Evolutionary conservation across 2,797 vertebrate genomes (phyloP), one percentile per base, ranked within the genome.

Genomic region (Rhynchotus rufescens): DNA sequence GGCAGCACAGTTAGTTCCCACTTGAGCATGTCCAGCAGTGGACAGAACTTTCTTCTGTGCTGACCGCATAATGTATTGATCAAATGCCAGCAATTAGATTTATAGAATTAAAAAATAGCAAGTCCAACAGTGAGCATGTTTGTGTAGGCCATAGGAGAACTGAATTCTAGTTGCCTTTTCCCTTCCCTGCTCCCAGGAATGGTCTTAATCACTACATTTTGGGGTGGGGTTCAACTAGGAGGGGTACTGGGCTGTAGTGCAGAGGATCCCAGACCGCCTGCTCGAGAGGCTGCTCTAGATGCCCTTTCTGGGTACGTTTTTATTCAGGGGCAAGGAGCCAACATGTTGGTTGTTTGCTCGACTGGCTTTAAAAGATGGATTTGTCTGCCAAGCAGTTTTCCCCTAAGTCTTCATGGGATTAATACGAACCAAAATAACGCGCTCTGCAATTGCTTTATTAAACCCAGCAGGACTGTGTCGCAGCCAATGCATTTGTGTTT

Each of bases 401-500:
- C 84, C 66, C 62, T 59, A 40, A 84, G 78, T 84, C 76, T 80
- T 86, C 71, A 4, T 19, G n/a, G 49, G 36, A 67, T 71, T n/a
- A 56, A 44, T 65, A 45, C n/a, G 13, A 64, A 66, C 73, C 49
- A 42, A 86, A 93, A 73, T 88, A 76, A 85, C 36, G 76, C 36
- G 15, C 67, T 78, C 68, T 78, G 49, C 86, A 68, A 17, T 81
- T 66, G 40, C 88, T 69, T 80, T 93, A 57, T 75, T 74, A 67
- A 93, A 74, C 67, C 49, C 21, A 25, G 44, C 32, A 6, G 44
- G 45, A 65, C 82, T 34, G 1, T 73, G 40, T 86, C 87, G 69
- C 84, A 90, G 71, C 92, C 91, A 92, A 26, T 4, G 3, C 74
- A 26, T 57, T 94, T 93, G 86, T 76, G 61, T 88, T 90, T 54